Evolutionary conservation across 2,113 vertebrate species (phyloP).

Genomic region (Nicator chloris): DNA sequence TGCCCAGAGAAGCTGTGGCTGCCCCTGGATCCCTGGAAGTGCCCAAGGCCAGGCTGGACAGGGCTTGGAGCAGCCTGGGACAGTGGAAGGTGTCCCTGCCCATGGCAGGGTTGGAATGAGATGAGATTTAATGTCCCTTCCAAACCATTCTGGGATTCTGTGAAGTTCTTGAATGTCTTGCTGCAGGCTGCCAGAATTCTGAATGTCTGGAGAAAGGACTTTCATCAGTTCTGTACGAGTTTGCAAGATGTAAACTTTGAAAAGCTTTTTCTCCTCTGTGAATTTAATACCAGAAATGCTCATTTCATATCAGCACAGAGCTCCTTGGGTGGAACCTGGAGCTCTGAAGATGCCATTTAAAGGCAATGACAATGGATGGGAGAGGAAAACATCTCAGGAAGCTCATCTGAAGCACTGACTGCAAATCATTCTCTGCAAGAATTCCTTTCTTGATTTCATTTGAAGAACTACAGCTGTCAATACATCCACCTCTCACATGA

Average conservation of each 20-base stretch:
- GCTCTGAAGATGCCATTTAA: neutral
- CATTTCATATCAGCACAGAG: neutral
- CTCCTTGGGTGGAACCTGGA: neutral
- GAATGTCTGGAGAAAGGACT: neutral
- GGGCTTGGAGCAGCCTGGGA: neutral
- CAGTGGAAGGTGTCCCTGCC: neutral
- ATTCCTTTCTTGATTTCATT: neutral
- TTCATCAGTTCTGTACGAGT: neutral
- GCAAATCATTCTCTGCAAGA: neutral
- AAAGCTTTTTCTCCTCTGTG: neutral
- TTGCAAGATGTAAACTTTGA: neutral
- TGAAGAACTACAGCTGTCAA: neutral
- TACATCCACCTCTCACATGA: neutral
- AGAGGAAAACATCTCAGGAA: neutral
- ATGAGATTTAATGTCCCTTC: neutral
- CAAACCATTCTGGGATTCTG: neutral
- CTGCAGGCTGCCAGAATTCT: neutral
- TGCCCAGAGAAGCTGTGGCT: neutral
- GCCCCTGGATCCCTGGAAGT: neutral
- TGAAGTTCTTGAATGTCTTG: neutral
- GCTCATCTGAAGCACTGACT: neutral
- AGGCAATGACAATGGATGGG: neutral
- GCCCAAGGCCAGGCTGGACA: fast-evolving
- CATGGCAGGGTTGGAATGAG: fast-evolving
- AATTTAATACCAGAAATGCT: neutral